Evolutionary conservation across 2,113 vertebrate species (phyloP).

Genomic region (Recurvirostra avosetta): DNA sequence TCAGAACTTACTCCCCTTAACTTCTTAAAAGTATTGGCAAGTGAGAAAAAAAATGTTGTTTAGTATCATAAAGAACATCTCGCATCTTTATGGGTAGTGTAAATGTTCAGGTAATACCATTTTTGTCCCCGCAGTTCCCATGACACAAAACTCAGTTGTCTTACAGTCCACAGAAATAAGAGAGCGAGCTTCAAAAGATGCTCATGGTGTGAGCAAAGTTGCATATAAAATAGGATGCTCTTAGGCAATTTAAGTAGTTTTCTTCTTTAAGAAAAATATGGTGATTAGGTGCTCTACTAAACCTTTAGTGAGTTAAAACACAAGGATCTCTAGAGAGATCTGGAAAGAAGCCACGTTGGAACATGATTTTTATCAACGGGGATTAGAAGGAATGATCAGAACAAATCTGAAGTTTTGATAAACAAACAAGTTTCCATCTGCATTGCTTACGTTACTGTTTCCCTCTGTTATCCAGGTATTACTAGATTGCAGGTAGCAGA

Average conservation of each 20-base stretch:
- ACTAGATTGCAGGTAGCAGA: constrained; percentile 7
- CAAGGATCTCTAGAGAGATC: background rate
- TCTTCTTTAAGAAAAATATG: background rate
- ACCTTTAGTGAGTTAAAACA: background rate
- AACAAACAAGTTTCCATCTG: constrained; percentile 9
- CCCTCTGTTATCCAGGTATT: background rate
- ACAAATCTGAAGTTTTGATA: background rate
- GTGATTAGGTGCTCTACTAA: background rate
- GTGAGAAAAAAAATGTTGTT: background rate
- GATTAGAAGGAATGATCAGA: constrained; percentile 10
- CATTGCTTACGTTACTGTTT: background rate
- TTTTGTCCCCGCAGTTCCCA: background rate
- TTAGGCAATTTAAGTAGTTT: background rate
- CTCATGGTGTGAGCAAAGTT: background rate
- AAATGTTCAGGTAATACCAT: background rate
- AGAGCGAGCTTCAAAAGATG: background rate
- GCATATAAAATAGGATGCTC: background rate
- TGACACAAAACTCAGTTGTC: background rate
- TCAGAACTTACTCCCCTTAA: background rate
- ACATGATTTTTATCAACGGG: background rate
- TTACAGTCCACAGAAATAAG: background rate
- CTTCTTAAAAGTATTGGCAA: background rate
- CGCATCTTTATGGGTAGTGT: background rate
- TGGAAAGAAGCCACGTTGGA: background rate
- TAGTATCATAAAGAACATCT: background rate